Base-by-base conservation (phyloP, 2,797 vertebrate genomes). In the Orientallactaga sibirica region DNA sequence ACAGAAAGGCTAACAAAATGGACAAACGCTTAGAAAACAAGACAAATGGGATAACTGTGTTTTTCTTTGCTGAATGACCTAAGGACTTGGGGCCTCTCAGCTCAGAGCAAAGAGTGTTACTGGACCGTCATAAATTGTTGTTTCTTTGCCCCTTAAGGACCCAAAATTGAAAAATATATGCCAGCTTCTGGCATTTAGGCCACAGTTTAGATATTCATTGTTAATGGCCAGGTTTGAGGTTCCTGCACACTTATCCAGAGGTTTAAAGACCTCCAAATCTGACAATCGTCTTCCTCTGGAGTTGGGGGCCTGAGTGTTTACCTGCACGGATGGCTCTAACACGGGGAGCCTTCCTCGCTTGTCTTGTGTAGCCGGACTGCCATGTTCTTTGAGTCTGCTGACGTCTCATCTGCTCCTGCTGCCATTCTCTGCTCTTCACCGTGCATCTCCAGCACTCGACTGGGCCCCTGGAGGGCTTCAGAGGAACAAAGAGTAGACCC, bases 301-400 rank as follows among this genome's bases (percentile, higher is more conserved):
- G 10, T 12, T 22, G 18, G 41, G n/a, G 33, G 24, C 14, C 16
- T 25, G 8, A 73, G 37, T 62, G 37, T 11, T 67, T 12, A 9
- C 5, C 14, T 41, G 77, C 33, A 19, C 5, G 1, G 25, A 18
- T 0, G 16, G 12, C 15, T 12, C 25, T 62, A 16, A 4, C 20
- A 0, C 0, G 0, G 0, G 74, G 41, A 18, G 71, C 41, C 18
- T 6, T n/a, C 64, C 37, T 79, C 2, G 1, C 20, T 0, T 1
- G 15, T 19, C 71, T 62, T n/a, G 24, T 19, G 48, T 9, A 43
- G 20, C 11, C 8, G n/a, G 27, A 43, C n/a, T 20, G 0, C 0
- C 62, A 14, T 8, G 5, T 29, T 5, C 52, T 61, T 15, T 0
- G 0, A 2, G 0, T 22, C 8, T 18, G 25, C 12, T 58, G 55